Evolutionary conservation across 1,140 invertebrate species (phyloP), one percentile per base, ranked within the genome.

Genomic region (Drosophila carrolli): DNA sequence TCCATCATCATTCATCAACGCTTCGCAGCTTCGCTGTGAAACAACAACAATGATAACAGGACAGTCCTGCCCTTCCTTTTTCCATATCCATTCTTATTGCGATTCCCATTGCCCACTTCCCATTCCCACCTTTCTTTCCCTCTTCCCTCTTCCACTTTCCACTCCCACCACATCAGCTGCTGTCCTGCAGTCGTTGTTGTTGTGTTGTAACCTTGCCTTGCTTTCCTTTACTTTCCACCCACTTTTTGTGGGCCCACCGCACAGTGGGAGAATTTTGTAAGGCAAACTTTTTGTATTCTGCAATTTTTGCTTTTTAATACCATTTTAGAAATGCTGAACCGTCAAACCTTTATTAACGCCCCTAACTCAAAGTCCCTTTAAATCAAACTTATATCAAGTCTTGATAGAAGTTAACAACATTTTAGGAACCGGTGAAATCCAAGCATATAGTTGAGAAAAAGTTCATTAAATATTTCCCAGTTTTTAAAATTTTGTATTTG

Each of bases 191-290:
- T 70, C 47, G 50, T 50, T 61, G 37, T 54, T 75, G 51, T 16
- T 75, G 48, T 85, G 68, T 83, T 89, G 83, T 83, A 88, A 88
- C 83, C 84, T 89, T 83, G 84, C 77, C 55, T 75, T 77, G 27
- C 60, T 85, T 58, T 75, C 62, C 79, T 63, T 40, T 48, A 56
- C 79, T 63, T 44, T 65, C 79, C 62, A 76, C 50, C 67, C 81
- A 63, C 71, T 74, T 81, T 58, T 70, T 38, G 61, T 40, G 53
- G 9, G 32, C 14, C 32, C 32, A 37, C 4, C n/a, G 48, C 5
- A 53, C 50, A 37, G 32, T 53, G 50, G 50, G 32, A 37, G 5
- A 29, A n/a, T 47, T 32, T 8, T 32, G 29, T 7, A 32, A 32
- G 29, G 7, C 7, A 1, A 32, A 6, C 1, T 32, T 32, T 32